Evolutionary conservation across 2,797 vertebrate species (phyloP), one percentile per base, ranked within the genome.

Genomic region (Premnoplex brunnescens): DNA sequence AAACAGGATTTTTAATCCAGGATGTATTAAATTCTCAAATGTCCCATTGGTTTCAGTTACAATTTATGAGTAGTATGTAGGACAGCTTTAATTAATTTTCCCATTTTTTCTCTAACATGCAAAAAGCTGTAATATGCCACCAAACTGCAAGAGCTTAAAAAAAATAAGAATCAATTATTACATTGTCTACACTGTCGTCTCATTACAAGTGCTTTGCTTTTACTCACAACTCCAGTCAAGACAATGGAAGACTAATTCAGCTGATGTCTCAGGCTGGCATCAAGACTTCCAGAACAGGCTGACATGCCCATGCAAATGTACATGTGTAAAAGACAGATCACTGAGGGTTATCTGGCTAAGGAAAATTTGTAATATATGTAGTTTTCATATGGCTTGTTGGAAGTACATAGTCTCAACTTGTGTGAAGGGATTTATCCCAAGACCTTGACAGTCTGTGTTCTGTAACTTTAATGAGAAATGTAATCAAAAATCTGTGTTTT

Each of bases 231-330:
- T 86, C 27, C 48, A 73, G 13, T 30, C 51, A 51, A 76, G 34
- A 59, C 21, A 52, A 58, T 2, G 1, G 11, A 68, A 67, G 27
- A n/a, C 39, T 59, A 67, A 78, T 28, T 75, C 41, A 89, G 43
- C 19, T 28, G 23, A 58, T 13, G 18, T 23, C 67, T 78, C 36
- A 64, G 85, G 58, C 28, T 60, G 27, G 18, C 28, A 60, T 68
- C 56, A 88, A 56, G 41, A 60, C 34, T 69, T 75, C 12, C 34
- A 62, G 37, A 87, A 76, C 12, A 87, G 51, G 52, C 30, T 15
- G 54, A 67, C 18, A 28, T 5, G 14, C 10, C 28, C 39, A 2
- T 60, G 28, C 8, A 11, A 28, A 18, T 0, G 0, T 34, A 17
- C 23, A 2, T 39, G 11, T 39, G 6, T 44, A 39, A 34, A n/a